phyloP scores from a whole-genome alignment of 1,140 invertebrate species.

The Bombus pyrosoma region DNA sequence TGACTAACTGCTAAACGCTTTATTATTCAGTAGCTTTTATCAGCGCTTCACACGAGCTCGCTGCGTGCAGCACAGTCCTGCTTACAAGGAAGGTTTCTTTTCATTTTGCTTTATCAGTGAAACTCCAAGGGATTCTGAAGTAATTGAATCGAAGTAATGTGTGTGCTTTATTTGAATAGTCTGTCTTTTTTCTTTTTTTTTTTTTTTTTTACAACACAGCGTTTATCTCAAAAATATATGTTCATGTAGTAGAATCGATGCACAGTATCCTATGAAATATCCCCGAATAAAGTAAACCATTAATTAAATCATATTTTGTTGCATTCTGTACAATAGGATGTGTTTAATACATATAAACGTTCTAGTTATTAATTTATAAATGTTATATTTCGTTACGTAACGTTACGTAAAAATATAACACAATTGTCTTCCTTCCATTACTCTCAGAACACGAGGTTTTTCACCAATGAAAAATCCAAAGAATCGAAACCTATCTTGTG shows the following conservation, averaged over 20 bases:
- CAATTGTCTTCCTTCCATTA: not conserved
- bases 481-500: conserved; percentile 31
- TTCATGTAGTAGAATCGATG: not conserved
- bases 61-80: conserved; percentile 77
- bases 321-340: not conserved
- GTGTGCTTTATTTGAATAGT: not conserved
- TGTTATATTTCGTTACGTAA: not conserved
- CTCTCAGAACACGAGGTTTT: not conserved
- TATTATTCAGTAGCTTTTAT: conserved; percentile 79
- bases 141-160: conserved; percentile 16
- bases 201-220: not conserved
- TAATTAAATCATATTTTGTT: not conserved
- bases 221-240: not conserved
- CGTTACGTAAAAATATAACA: not conserved
- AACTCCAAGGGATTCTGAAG: not conserved
- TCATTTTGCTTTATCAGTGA: not conserved
- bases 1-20: conserved; percentile 77
- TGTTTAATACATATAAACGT: too few relatives aligned
- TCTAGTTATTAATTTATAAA: too few relatives aligned
- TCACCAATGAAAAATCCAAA: not conserved
- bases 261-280: not conserved
- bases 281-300: not conserved
- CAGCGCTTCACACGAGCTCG: conserved; percentile 80
- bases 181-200: too few relatives aligned
- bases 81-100: conserved; percentile 52